Percentiles rank a stretch among this genome's conserved stretches.
Evolutionary conservation across 2,888 invertebrate species (phyloP).

Genomic region (Tillus elongatus): DNA sequence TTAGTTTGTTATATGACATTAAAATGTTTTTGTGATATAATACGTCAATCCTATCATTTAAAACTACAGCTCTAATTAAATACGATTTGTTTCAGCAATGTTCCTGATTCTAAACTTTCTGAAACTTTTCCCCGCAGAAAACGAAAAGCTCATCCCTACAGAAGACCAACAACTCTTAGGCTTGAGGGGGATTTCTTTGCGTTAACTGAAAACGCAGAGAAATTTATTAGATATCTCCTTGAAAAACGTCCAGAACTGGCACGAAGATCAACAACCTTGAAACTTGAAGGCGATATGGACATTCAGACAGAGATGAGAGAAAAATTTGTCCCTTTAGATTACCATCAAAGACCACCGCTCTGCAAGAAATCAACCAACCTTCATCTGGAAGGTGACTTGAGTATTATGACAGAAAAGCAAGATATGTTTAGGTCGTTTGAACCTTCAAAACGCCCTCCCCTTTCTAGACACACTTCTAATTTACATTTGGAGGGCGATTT

Average conservation of each 20-base stretch:
- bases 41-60: too few species aligned
- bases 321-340: slow-evolving; percentile 43
- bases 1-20: too few species aligned
- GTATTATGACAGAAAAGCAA: slow-evolving; percentile 39
- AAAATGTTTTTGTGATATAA: too few species aligned
- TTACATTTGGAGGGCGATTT: slow-evolving; percentile 45
- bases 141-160: not conserved
- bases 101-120: too few species aligned
- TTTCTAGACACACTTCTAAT: slow-evolving; percentile 40
- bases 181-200: slow-evolving; percentile 45
- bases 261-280: slow-evolving; percentile 37
- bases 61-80: too few species aligned
- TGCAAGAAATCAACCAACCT: slow-evolving; percentile 41
- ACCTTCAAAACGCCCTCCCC: slow-evolving; percentile 38
- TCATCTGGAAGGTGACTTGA: slow-evolving; percentile 43
- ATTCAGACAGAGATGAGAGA: slow-evolving; percentile 45
- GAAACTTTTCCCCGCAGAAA: too few species aligned
- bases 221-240: slow-evolving; percentile 43
- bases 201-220: slow-evolving; percentile 43
- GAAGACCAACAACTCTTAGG: slow-evolving; percentile 41
- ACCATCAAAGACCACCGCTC: slow-evolving; percentile 39
- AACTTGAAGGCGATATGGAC: slow-evolving; percentile 38
- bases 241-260: slow-evolving; percentile 39
- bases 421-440: slow-evolving; percentile 40
- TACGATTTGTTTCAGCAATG: too few species aligned